Conservation (phyloP, 2,113 vertebrate species). For the Cettia cetti region DNA sequence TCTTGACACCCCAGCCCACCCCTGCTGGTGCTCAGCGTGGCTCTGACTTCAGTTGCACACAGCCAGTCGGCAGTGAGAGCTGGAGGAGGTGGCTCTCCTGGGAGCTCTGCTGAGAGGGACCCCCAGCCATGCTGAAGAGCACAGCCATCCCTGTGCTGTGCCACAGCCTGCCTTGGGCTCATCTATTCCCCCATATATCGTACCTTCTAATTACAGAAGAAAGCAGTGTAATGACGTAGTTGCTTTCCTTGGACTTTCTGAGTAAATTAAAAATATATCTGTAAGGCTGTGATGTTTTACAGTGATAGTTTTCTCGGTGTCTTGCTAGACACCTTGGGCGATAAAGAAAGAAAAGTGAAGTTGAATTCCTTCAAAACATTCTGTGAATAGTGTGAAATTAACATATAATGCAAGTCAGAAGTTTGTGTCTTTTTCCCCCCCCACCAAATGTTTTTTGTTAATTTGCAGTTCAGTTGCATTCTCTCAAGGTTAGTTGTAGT, state of each 20-base stretch:
- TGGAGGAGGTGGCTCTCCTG: constrained; percentile 50
- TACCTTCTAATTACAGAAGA: neutral
- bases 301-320: neutral
- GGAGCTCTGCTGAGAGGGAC: neutral
- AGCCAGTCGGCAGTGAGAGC: constrained; percentile 25
- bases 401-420: neutral
- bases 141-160: neutral
- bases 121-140: neutral
- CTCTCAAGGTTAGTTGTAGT: neutral
- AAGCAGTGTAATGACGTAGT: neutral
- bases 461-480: neutral
- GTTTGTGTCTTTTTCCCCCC: neutral
- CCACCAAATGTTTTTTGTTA: neutral
- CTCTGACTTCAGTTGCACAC: constrained; percentile 50
- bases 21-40: neutral
- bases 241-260: neutral
- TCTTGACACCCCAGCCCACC: neutral
- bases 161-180: neutral
- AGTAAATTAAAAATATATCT: neutral
- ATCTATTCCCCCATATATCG: neutral
- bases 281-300: neutral
- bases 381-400: neutral
- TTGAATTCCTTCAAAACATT: neutral
- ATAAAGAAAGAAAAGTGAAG: neutral
- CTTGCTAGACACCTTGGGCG: neutral